Evolutionary conservation across 2,797 vertebrate species (phyloP).

Genomic region (Bradypodion ventrale): DNA sequence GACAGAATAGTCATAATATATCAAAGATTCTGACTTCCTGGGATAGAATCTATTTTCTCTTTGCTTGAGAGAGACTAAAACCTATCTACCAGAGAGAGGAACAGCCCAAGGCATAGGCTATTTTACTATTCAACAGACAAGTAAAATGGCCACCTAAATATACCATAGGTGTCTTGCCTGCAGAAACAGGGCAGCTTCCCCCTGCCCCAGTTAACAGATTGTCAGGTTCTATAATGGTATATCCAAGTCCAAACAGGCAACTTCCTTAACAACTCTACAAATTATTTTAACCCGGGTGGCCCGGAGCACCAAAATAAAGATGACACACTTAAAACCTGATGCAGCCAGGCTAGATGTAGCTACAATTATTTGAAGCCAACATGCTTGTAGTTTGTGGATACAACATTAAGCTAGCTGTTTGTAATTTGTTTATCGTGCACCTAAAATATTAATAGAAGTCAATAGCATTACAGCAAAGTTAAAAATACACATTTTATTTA

Average conservation of each 20-base stretch:
- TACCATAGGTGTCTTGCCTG: not conserved
- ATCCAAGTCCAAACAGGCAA: slow-evolving; percentile 12
- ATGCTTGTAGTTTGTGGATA: slow-evolving; percentile 25
- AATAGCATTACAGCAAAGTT: slow-evolving; percentile 76
- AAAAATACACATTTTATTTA: slow-evolving; percentile 82
- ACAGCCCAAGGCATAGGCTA: not conserved
- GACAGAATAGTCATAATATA: not conserved
- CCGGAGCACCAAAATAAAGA: slow-evolving; percentile 13
- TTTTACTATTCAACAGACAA: not conserved
- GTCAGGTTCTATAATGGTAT: too few relatives aligned
- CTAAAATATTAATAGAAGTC: slow-evolving; percentile 63
- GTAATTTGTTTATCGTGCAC: slow-evolving; percentile 29
- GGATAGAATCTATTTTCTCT: not conserved
- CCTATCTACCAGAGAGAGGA: not conserved
- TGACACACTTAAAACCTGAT: slow-evolving; percentile 22
- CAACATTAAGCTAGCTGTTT: slow-evolving; percentile 21
- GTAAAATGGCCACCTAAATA: not conserved
- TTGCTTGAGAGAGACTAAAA: not conserved
- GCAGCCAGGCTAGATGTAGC: not conserved
- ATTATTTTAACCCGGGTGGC: not conserved
- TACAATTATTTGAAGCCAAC: not conserved
- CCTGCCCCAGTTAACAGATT: not conserved
- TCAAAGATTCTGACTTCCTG: too few relatives aligned
- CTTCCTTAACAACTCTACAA: slow-evolving; percentile 18
- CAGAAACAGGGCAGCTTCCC: not conserved